Percentiles rank a stretch among this genome's conserved stretches.
Conservation (phyloP, 2,113 vertebrate genomes). For the Epinephelus moara region DNA sequence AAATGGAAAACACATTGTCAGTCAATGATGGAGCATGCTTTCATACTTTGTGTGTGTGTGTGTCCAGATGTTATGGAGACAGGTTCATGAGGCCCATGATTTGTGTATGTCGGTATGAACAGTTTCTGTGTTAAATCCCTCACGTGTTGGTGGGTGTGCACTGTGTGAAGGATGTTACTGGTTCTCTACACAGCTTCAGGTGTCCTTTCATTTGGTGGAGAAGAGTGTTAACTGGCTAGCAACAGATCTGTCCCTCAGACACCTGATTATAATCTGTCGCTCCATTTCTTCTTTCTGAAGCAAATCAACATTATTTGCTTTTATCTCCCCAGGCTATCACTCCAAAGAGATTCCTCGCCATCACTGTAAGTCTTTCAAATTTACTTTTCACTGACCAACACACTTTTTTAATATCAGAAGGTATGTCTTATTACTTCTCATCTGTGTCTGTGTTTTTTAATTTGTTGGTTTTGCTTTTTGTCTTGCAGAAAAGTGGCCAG, state of each 20-base stretch:
- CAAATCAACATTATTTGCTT: neutral
- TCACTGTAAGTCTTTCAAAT: constrained; percentile 87
- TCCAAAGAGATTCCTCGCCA: constrained; percentile 95
- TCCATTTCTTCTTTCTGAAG: neutral
- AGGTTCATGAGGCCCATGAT: constrained; percentile 62
- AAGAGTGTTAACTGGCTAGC: neutral
- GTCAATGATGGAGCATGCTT: rapidly evolving
- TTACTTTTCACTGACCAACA: neutral
- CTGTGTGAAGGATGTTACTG: neutral
- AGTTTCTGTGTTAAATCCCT: constrained; percentile 30
- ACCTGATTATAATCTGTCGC: neutral
- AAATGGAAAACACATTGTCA: neutral
- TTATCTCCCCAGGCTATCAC: constrained; percentile 89
- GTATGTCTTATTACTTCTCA: neutral
- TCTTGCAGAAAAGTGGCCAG: constrained; percentile 90
- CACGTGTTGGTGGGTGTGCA: constrained; percentile 47
- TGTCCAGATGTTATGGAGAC: constrained; percentile 70
- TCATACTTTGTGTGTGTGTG: constrained; percentile 19
- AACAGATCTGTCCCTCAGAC: neutral
- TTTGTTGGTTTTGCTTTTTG: neutral
- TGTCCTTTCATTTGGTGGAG: neutral
- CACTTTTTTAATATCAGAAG: neutral
- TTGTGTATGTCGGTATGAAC: constrained; percentile 70
- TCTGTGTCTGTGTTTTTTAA: neutral
- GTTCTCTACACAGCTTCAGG: neutral